phyloP scores from a whole-genome alignment of 1,140 invertebrate genomes.

The Drosophila triauraria region DNA sequence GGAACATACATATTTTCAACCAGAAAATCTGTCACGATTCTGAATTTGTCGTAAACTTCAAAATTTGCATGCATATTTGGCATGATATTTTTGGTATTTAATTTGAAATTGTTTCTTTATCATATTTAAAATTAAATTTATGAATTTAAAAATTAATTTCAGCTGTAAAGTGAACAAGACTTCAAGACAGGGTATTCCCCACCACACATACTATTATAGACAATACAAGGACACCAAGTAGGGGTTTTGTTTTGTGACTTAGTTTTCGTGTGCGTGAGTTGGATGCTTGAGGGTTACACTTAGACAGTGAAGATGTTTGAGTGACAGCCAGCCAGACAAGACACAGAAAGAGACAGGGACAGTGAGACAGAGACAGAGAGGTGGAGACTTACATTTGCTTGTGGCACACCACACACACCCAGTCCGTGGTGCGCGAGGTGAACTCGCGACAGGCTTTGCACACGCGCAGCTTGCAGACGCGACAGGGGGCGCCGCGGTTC shows the following conservation, averaged over 20 bases:
- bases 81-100: no score
- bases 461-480: conserved; percentile 89
- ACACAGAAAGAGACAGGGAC: conserved; percentile 5
- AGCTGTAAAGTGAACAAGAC: no score
- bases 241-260: conserved; percentile 11
- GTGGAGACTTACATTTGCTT: conserved; percentile 90
- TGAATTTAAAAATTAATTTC: not conserved
- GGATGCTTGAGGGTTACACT: conserved; percentile 19
- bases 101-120: not conserved
- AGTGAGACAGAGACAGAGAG: conserved; percentile 16
- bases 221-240: conserved; percentile 20
- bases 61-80: not conserved
- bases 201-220: not conserved
- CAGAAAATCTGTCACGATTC: not conserved
- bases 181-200: not conserved
- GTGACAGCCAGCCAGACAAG: conserved; percentile 52
- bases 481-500: conserved; percentile 90
- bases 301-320: conserved; percentile 15
- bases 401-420: conserved; percentile 91
- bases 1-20: not conserved
- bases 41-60: not conserved
- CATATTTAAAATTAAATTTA: not conserved
- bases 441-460: conserved; percentile 91
- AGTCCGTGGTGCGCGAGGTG: conserved; percentile 88
- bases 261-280: conserved; percentile 42